Percentiles rank a stretch among this genome's conserved stretches.
phyloP scores from a whole-genome alignment of 2,113 vertebrate species.

The Paramormyrops kingsleyae region DNA sequence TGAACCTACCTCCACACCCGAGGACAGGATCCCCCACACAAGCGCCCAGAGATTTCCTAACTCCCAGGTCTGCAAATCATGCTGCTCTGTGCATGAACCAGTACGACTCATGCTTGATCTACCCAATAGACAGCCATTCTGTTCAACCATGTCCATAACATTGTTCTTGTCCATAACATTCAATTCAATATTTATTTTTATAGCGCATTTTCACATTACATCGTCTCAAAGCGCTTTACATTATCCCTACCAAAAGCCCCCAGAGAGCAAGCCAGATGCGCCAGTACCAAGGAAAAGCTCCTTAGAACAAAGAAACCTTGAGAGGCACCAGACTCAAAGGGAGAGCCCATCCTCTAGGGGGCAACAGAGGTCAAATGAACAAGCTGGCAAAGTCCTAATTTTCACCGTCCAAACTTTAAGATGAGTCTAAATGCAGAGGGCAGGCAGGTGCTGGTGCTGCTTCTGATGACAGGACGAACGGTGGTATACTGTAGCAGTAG shows the following conservation, averaged over 20 bases:
- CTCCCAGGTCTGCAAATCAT: constrained; percentile 41
- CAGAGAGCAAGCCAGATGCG: not conserved
- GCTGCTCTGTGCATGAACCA: not conserved
- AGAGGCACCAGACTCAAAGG: not conserved
- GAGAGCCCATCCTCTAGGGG: not conserved
- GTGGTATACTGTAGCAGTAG: not conserved
- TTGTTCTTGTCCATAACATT: not conserved
- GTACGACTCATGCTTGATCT: not conserved
- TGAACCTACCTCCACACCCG: constrained; percentile 52
- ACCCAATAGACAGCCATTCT: not conserved
- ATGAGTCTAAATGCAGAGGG: not conserved
- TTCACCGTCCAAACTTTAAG: not conserved
- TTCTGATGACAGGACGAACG: not conserved
- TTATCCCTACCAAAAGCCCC: no score
- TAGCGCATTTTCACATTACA: not conserved
- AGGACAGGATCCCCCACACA: constrained; percentile 52
- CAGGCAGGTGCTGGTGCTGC: not conserved
- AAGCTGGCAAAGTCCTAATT: not conserved
- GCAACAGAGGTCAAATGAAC: not conserved
- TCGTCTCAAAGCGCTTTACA: not conserved
- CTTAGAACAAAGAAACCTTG: not conserved
- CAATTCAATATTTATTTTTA: not conserved
- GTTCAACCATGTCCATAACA: not conserved
- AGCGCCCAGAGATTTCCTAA: constrained; percentile 37
- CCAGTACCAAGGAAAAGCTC: not conserved